phyloP scores from a whole-genome alignment of 1,140 invertebrate species.

The Ooceraea biroi region DNA sequence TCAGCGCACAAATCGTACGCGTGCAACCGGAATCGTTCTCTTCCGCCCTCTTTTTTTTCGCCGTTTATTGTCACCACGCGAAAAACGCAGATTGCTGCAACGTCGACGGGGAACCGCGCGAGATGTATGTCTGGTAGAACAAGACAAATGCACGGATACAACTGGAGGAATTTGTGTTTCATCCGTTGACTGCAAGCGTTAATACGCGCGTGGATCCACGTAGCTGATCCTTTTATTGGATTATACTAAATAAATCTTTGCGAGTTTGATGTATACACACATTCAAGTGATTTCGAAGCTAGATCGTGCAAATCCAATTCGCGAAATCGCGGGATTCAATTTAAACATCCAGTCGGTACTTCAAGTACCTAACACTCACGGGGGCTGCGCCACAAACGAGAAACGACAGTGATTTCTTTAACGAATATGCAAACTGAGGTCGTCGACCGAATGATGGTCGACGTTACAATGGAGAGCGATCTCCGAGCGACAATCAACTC shows the following conservation, averaged over 20 bases:
- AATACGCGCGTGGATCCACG: too few species aligned
- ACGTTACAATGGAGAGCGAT: slow-evolving; percentile 48
- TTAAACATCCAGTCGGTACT: background rate
- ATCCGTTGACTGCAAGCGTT: too few species aligned
- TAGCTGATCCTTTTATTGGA: too few species aligned
- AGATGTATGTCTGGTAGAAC: background rate
- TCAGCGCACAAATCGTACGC: slow-evolving; percentile 70
- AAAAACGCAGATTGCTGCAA: background rate
- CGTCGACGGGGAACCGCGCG: background rate
- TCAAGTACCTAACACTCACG: background rate
- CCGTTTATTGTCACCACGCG: slow-evolving; percentile 4
- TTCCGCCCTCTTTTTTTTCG: background rate
- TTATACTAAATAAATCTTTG: too few species aligned
- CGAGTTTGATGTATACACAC: too few species aligned
- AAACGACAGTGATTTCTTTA: slow-evolving; percentile 34
- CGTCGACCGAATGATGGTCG: slow-evolving; percentile 39
- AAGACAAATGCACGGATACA: background rate
- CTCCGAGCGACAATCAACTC: slow-evolving; percentile 54
- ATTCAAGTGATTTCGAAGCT: too few species aligned
- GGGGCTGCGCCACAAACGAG: background rate
- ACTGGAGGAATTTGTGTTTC: slow-evolving; percentile 31
- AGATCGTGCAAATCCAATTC: too few species aligned
- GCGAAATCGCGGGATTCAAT: too few species aligned
- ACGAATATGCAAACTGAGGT: slow-evolving; percentile 3
- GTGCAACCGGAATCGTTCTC: slow-evolving; percentile 35